Evolutionary conservation across 2,888 invertebrate species (phyloP), one percentile per base, ranked within the genome.

Genomic region (Melieria omissa): DNA sequence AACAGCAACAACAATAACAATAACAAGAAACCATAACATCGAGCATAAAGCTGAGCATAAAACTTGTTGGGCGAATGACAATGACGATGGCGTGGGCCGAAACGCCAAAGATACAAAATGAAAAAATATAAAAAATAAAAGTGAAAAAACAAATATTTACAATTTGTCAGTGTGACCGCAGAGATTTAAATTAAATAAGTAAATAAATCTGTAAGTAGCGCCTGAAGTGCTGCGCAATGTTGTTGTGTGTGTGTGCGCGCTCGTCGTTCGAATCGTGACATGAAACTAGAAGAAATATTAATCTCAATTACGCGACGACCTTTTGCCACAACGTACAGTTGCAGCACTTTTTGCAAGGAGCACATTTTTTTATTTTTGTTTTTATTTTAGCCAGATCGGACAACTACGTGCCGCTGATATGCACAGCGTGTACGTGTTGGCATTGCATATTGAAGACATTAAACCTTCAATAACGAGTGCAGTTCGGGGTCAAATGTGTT

Each of bases 211-310:
- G 45, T 29, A 29, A 29, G 29, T 29, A 29, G 29, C 29, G 29
- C 29, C 29, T 29, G 29, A 29, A 29, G 29, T 29, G 29, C 29
- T 29, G 29, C 29, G 45, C 29, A n/a, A 62, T 52, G n/a, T 55
- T 46, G 3, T 45, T 44, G 45, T 46, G 14, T 16, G 6, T 12
- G 54, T 64, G 47, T 52, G n/a, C 42, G 49, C 60, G 60, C 12
- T 61, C 60, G 60, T 45, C 57, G 49, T 55, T 54, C 41, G 29
- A 44, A 70, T 70, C 70, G 70, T 70, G 70, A 70, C 70, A n/a
- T 63, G 70, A 57, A 70, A 70, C 47, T 55, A 46, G 62, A 70
- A 44, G 57, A 63, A 61, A 69, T 62, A 69, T 69, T 69, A 69
- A 55, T 62, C 62, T 55, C 62, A 69, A 69, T 69, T 69, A 63